Evolutionary conservation across 2,113 vertebrate genomes (phyloP).

Genomic region (Xiphorhynchus elegans): DNA sequence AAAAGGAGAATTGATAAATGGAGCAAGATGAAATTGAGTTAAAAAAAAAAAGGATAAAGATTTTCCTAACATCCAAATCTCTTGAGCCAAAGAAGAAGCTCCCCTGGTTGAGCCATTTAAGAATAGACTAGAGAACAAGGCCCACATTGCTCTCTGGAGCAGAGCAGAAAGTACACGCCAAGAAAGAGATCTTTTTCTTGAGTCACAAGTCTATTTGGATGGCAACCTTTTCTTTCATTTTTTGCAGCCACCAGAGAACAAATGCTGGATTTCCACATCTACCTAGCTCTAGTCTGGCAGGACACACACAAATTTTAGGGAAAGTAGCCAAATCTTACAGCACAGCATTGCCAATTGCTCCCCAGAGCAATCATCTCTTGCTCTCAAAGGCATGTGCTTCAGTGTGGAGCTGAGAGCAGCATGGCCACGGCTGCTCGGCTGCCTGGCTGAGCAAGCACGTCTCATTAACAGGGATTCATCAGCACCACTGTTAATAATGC

Average conservation of each 20-base stretch:
- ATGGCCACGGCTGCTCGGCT: neutral
- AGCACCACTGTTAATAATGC: conserved; percentile 57
- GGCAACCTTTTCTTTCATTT: neutral
- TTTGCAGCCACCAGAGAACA: neutral
- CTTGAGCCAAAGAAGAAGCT: neutral
- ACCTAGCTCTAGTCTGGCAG: neutral
- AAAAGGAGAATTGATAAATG: conserved; percentile 19
- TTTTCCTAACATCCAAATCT: conserved; percentile 9
- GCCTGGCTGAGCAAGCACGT: neutral
- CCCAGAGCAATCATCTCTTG: neutral
- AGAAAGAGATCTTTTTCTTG: neutral
- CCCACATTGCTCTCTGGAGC: neutral
- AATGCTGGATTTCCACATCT: neutral
- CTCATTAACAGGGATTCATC: conserved; percentile 70
- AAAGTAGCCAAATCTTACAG: neutral
- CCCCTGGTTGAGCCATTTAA: neutral
- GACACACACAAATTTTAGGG: neutral
- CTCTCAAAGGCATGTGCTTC: neutral
- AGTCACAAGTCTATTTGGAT: neutral
- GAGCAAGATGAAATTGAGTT: conserved; percentile 3
- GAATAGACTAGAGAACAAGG: neutral
- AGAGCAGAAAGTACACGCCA: neutral
- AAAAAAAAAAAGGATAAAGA: neutral
- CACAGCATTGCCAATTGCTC: neutral
- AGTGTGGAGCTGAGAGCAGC: neutral